A percentile compares a stretch with the other conserved stretches of the same genome.
Evolutionary conservation across 53 echinoderm and acorn worm species (phyloP).

Genomic region (Apostichopus leukothele): DNA sequence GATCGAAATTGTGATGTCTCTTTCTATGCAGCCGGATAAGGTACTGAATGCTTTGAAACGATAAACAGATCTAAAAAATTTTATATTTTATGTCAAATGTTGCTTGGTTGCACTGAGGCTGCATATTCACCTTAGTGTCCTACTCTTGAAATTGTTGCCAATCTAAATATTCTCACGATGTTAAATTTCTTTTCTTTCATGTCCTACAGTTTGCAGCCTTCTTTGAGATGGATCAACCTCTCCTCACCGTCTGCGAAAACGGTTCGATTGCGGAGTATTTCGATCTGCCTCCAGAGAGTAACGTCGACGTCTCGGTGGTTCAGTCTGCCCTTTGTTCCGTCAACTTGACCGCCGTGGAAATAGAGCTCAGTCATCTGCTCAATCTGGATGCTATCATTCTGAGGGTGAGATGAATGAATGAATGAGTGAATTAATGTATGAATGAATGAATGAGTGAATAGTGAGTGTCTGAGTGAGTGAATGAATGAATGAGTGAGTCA

Average conservation of each 20-base stretch:
- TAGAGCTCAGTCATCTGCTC: constrained; percentile 41
- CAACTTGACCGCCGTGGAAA: constrained; percentile 53
- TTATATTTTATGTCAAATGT: too few relatives aligned
- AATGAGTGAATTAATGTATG: too few relatives aligned
- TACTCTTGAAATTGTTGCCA: too few relatives aligned
- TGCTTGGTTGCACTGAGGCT: too few relatives aligned
- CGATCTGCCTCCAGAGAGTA: constrained; percentile 39
- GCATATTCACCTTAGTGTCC: too few relatives aligned
- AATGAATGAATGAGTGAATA: too few relatives aligned
- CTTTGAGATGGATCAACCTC: constrained; percentile 39
- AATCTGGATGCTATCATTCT: constrained; percentile 7
- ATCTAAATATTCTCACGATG: too few relatives aligned
- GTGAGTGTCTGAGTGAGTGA: too few relatives aligned
- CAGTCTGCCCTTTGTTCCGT: constrained; percentile 60
- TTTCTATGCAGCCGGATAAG: constrained; percentile 18
- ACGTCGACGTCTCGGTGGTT: constrained; percentile 51
- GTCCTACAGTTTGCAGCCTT: background rate
- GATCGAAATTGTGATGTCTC: constrained; percentile 26
- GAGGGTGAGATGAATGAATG: background rate
- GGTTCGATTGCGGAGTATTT: constrained; percentile 58
- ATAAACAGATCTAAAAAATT: too few relatives aligned
- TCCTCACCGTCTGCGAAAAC: constrained; percentile 56
- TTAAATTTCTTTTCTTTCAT: background rate
- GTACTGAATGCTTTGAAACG: background rate
- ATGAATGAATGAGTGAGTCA: too few relatives aligned